These are phyloP conservation scores for Morpho helenor DNA, from an alignment of 2,888 invertebrate genomes.

Conservation along the genomic window DNA sequence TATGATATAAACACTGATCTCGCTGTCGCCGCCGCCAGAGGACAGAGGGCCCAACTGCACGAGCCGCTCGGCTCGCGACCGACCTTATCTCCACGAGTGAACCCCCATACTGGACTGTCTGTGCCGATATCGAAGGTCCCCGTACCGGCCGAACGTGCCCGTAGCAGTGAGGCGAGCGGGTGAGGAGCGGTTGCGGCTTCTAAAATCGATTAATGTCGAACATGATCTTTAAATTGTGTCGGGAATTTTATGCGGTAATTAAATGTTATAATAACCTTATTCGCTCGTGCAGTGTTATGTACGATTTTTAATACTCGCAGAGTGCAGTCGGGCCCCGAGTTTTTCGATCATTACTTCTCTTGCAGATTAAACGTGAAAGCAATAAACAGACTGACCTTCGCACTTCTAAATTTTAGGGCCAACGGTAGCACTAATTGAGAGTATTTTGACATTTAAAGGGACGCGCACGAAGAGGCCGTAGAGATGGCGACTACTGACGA, in stretches of 20 bases:
- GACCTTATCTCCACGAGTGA: no score
- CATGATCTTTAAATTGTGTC: constrained; percentile 31
- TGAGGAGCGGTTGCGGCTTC: constrained; percentile 25
- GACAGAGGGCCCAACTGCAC: constrained; percentile 27
- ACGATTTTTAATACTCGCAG: neutral
- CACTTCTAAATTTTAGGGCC: no score
- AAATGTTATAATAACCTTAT: constrained; percentile 7
- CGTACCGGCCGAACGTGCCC: constrained; percentile 33
- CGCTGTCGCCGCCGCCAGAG: constrained; percentile 39
- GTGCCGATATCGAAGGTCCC: no score
- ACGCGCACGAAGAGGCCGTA: no score
- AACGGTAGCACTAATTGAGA: no score
- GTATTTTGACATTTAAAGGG: no score
- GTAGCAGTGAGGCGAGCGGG: constrained; percentile 39
- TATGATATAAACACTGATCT: constrained; percentile 73
- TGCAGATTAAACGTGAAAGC: constrained; percentile 1
- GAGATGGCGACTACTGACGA: no score
- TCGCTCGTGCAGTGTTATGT: neutral
- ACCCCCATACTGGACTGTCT: no score
- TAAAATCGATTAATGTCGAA: constrained; percentile 34
- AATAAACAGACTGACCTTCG: neutral
- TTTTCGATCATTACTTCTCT: neutral
- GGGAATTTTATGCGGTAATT: constrained; percentile 13
- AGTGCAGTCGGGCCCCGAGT: neutral
- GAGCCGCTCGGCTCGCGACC: no score